A percentile compares a stretch with the other conserved stretches of the same genome.
These are phyloP conservation scores for Loripinus fragilis DNA, from an alignment of 2,888 invertebrate species.

Conservation along the genomic window DNA sequence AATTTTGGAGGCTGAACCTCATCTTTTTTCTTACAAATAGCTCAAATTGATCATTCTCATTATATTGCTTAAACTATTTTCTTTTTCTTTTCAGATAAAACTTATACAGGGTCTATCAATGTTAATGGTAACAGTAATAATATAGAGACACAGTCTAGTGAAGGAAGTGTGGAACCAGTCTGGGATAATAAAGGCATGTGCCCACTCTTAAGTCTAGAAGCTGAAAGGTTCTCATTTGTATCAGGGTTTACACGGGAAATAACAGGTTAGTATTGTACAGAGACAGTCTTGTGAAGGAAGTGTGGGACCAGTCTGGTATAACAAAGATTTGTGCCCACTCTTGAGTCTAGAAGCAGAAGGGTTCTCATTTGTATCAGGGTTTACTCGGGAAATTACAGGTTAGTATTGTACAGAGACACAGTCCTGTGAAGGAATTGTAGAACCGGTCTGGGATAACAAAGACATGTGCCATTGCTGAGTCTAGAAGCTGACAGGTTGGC, in stretches of 20 bases:
- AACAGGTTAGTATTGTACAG: background rate
- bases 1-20: no score
- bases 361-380: conserved; percentile 15
- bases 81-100: conserved; percentile 2
- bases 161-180: background rate
- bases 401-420: background rate
- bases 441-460: conserved; percentile 8
- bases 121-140: background rate
- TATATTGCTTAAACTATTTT: no score
- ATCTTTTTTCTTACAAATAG: no score
- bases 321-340: conserved; percentile 5
- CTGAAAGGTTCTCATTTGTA: conserved; percentile 3
- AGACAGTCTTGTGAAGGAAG: background rate
- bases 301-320: background rate
- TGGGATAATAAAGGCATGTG: conserved; percentile 6
- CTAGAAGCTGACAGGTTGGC: background rate
- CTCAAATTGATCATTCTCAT: no score
- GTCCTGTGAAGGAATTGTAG: background rate
- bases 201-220: conserved; percentile 4
- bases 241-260: conserved; percentile 14
- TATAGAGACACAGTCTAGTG: background rate
- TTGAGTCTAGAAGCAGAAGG: background rate
- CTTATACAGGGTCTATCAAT: conserved; percentile 1
- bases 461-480: conserved; percentile 5
- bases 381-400: conserved; percentile 7